Conservation (phyloP, 2,797 vertebrate genomes). For the Craterocephalus amniculus region DNA sequence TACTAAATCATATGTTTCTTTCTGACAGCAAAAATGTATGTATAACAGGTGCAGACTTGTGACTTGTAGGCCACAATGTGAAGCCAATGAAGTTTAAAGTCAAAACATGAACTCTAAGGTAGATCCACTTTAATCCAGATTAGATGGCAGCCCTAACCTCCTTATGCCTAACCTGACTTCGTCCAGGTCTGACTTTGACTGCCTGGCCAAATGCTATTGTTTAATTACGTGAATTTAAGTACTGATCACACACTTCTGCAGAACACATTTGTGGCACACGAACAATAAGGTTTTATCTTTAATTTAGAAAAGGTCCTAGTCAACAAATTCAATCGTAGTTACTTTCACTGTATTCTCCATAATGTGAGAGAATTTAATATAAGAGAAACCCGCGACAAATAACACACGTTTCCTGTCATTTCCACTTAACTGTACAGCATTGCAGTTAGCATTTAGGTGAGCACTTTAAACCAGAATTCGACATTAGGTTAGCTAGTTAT, state of each 20-base stretch:
- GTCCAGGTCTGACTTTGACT: conserved; percentile 31
- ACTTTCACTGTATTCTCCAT: background rate
- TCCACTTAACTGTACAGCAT: conserved; percentile 7
- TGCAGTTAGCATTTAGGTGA: conserved; percentile 40
- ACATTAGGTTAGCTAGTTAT: conserved; percentile 29
- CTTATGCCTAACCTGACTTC: conserved; percentile 31
- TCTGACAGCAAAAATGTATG: background rate
- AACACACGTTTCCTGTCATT: conserved; percentile 6
- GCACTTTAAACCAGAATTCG: conserved; percentile 36
- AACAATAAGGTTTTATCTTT: background rate
- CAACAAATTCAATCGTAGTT: background rate
- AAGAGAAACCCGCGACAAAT: background rate
- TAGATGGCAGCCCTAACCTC: conserved; percentile 53
- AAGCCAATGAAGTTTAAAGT: conserved; percentile 40
- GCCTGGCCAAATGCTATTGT: conserved; percentile 27
- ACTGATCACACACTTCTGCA: conserved; percentile 34
- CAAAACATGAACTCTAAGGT: conserved; percentile 54
- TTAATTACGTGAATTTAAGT: no score
- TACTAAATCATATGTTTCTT: background rate
- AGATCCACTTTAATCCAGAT: conserved; percentile 73
- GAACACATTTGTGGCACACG: background rate
- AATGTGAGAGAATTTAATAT: background rate
- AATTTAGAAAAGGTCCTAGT: background rate
- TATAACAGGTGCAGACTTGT: conserved; percentile 4
- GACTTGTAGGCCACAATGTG: conserved; percentile 19